Evolutionary conservation across 2,113 vertebrate genomes (phyloP).

Genomic region (Cyrtonyx montezumae): DNA sequence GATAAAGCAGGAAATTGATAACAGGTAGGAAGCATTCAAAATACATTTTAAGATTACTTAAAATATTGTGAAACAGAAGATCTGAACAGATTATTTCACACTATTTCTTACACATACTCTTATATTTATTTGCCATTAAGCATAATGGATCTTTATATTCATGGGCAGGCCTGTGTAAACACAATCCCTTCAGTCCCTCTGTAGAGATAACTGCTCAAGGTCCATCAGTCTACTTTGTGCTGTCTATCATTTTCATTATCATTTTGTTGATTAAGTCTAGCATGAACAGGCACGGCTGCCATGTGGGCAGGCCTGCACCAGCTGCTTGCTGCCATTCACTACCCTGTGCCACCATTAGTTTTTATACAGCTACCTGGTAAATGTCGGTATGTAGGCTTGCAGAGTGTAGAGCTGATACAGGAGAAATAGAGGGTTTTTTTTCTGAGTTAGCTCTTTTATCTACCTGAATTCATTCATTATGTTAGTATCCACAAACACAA

Average conservation of each 20-base stretch:
- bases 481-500: neutral
- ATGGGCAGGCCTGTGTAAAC: neutral
- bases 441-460: neutral
- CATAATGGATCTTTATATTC: neutral
- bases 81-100: neutral
- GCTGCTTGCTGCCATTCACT: neutral
- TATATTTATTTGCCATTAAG: neutral
- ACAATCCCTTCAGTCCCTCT: neutral
- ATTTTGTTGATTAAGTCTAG: neutral
- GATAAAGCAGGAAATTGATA: neutral
- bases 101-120: neutral
- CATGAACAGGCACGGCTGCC: neutral
- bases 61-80: neutral
- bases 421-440: neutral
- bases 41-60: neutral
- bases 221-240: neutral
- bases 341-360: neutral
- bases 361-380: neutral
- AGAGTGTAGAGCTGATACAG: neutral
- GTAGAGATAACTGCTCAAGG: neutral
- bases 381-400: neutral
- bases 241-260: neutral
- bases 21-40: neutral
- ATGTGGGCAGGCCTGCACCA: neutral
- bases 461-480: neutral